Evolutionary conservation across 1,140 invertebrate genomes (phyloP), one percentile per base, ranked within the genome.

Genomic region (Stegodyphus dumicola): DNA sequence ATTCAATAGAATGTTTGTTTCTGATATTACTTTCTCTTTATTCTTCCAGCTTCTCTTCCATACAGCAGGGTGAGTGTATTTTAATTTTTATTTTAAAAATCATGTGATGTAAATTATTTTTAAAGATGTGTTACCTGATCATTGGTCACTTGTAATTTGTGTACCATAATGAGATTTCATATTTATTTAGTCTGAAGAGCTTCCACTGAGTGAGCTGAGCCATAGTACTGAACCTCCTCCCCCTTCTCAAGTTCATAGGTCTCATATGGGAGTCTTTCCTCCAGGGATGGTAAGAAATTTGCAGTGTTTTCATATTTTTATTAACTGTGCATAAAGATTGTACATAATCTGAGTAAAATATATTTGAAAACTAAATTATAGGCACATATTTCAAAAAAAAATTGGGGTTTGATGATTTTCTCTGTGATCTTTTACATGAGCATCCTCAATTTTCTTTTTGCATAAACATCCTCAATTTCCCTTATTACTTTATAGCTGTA

Each of bases 161-260:
- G 18, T 11, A 17, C 66, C 10, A 15, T 67, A 67, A n/a, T 11
- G n/a, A 5, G 54, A 56, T 33, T 53, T n/a, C 33, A 11, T 53
- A n/a, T 54, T 74, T 6, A 91, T 91, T 83, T 91, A 94, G 93
- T 93, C 92, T 90, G 94, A 95, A 92, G 94, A 95, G 89, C 93
- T 95, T 88, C 93, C 94, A 73, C 92, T 95, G 90, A 93, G 93
- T 87, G 94, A 95, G 88, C 93, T 94, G 91, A 93, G 93, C 88
- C 94, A 94, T 90, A 93, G 93, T 79, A 93, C 94, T 88, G 91
- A 90, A 88, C 90, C 90, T 83, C 89, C 89, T 15, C 90, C 91
- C 87, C 90, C 90, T 52, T 86, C 91, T 66, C 86, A 87, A 69
- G 84, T 92, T 75, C 91, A 92, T 86, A 88, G 89, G 18, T 93